Base-by-base conservation (phyloP, 2,113 vertebrate genomes). In the Scortum barcoo region DNA sequence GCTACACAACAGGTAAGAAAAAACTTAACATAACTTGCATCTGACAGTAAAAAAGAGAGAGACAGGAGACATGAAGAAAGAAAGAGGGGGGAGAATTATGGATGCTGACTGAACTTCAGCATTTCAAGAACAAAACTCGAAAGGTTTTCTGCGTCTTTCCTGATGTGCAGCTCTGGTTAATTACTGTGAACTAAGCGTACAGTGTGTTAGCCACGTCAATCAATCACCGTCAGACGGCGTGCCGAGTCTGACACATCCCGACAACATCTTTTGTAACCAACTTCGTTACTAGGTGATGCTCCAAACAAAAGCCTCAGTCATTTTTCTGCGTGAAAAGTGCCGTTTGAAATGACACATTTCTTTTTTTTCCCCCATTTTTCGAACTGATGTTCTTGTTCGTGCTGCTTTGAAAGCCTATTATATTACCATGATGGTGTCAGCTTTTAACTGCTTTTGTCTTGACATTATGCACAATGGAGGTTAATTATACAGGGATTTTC, bases 261-360 rank as follows among this genome's bases (percentile, higher is more conserved):
- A 84, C 77, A 86, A 50, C 46, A 38, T 78, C 74, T 36, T 81
- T 78, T 78, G 48, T 83, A 30, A 38, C 53, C 40, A 42, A 22
- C 33, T 57, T 62, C 42, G 40, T 81, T 72, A 63, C 56, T 68
- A 60, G 71, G 78, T 88, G 80, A 82, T 54, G 63, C 44, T 63
- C 42, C 7, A 5, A 78, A 83, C 53, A 74, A 80, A 78, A 70
- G 72, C 53, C 24, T 48, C 20, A 1, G 4, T 54, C 62, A 63
- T 74, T 42, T 73, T 40, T 38, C 61, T 70, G 20, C 1, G 51
- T 48, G 22, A 81, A 74, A 68, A 38, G 63, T 63, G 26, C 4
- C 5, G 14, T 53, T 57, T 38, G n/a, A 66, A 77, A 69, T 50
- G 40, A 5, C 67, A 36, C 33, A 26, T 50, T 75, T 14, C 53